Percentiles rank a stretch among this genome's conserved stretches.
Evolutionary conservation across 2,888 invertebrate species (phyloP).

Genomic region (Amiota mariae): DNA sequence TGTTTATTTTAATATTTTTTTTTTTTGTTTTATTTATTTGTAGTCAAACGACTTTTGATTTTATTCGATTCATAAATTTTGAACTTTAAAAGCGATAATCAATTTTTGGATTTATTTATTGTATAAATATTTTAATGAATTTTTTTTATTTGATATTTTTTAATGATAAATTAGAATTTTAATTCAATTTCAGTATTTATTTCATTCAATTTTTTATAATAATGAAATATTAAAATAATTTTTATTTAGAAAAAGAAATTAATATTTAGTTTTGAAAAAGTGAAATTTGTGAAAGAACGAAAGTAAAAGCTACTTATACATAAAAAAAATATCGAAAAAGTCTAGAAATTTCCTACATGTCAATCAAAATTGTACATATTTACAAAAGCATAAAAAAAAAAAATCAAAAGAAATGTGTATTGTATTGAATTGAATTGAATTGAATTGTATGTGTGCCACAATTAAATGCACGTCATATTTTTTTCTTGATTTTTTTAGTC

Average conservation of each 20-base stretch:
- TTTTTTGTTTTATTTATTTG: constrained; percentile 24
- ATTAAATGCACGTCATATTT: neutral
- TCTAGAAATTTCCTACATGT: constrained; percentile 1
- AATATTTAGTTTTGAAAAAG: too few species aligned
- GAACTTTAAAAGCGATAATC: constrained; percentile 6
- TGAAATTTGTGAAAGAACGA: neutral
- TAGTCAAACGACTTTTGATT: constrained; percentile 45
- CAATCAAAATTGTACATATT: neutral
- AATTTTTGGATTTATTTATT: neutral
- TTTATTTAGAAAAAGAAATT: too few species aligned
- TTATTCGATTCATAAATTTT: constrained; percentile 38
- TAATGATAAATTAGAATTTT: too few species aligned
- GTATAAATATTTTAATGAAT: neutral
- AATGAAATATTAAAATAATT: too few species aligned
- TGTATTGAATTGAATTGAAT: too few species aligned
- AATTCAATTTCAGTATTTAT: too few species aligned
- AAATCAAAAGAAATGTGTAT: neutral
- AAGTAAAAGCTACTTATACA: neutral
- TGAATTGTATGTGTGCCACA: too few species aligned
- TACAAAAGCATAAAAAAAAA: constrained; percentile 29
- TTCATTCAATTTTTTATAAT: too few species aligned
- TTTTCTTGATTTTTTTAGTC: neutral
- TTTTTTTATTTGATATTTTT: neutral
- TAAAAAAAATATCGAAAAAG: too few species aligned
- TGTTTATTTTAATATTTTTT: constrained; percentile 8